phyloP scores from a whole-genome alignment of 2,888 invertebrate genomes.

The Caenorhabditis sp. region DNA sequence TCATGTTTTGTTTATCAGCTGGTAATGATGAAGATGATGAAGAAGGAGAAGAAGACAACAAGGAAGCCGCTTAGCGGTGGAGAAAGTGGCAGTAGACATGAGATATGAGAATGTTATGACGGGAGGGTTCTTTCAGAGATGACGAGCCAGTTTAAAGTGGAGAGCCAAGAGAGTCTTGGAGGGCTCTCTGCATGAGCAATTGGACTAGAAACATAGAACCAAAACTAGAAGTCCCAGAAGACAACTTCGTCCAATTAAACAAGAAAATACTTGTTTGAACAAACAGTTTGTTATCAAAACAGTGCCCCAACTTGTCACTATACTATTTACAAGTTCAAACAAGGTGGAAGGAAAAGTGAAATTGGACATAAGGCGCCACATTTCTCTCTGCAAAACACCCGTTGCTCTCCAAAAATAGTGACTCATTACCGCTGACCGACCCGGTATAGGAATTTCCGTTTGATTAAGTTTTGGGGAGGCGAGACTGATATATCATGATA shows the following conservation, averaged over 20 bases:
- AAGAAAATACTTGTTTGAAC: no score
- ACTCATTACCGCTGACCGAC: conserved; percentile 10
- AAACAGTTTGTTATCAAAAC: neutral
- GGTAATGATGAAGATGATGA: conserved; percentile 17
- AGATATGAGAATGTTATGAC: conserved; percentile 46
- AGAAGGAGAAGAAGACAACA: neutral
- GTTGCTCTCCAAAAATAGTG: neutral
- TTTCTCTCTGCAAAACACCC: neutral
- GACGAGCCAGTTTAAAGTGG: conserved; percentile 15
- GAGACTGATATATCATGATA: no score
- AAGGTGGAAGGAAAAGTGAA: neutral
- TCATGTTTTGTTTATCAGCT: conserved; percentile 36
- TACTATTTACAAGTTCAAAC: conserved; percentile 3
- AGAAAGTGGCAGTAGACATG: conserved; percentile 17
- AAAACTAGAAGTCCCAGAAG: neutral
- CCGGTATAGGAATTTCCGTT: conserved; percentile 10
- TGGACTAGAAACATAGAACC: neutral
- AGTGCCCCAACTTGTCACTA: neutral
- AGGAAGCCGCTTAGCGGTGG: conserved; percentile 16
- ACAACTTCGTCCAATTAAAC: no score
- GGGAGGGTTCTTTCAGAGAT: conserved; percentile 10
- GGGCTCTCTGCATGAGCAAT: neutral
- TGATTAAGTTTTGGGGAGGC: conserved; percentile 19
- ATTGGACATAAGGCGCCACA: conserved; percentile 8
- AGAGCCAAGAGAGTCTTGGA: neutral